phyloP scores from a whole-genome alignment of 2,113 vertebrate genomes.

The Myrmecobius fasciatus region DNA sequence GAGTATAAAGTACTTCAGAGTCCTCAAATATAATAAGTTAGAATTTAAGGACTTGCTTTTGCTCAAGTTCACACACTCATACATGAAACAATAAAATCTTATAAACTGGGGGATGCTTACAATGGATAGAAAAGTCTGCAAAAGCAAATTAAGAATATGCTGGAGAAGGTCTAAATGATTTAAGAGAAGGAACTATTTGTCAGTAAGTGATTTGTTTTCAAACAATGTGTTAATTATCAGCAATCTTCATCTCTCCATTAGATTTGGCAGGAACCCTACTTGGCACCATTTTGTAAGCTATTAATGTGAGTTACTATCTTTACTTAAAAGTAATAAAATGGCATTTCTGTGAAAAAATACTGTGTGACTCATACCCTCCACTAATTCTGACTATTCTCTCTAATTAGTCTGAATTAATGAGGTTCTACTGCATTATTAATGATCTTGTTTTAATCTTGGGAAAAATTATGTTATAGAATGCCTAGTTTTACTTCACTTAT shows the following conservation, averaged over 20 bases:
- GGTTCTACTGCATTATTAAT: constrained; percentile 44
- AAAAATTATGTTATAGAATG: constrained; percentile 3
- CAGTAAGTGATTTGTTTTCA: neutral
- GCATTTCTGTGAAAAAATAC: neutral
- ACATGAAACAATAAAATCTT: neutral
- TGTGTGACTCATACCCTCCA: constrained; percentile 18
- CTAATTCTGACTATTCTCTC: constrained; percentile 3
- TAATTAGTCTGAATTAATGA: constrained; percentile 11
- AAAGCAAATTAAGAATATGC: constrained; percentile 24
- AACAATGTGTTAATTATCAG: neutral
- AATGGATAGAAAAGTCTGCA: neutral
- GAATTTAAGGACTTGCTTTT: neutral
- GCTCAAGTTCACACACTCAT: neutral
- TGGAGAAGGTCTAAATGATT: constrained; percentile 14
- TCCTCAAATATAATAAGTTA: neutral
- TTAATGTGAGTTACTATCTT: neutral
- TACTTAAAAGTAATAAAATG: neutral
- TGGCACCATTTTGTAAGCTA: neutral
- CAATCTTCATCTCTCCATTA: neutral
- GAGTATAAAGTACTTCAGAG: neutral
- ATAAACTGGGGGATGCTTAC: neutral
- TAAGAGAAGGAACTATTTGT: constrained; percentile 40
- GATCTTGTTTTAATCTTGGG: constrained; percentile 50
- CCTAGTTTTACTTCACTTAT: neutral
- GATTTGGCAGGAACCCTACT: neutral